Conservation (phyloP, 2,113 vertebrate genomes). For the Alexandromys fortis region DNA sequence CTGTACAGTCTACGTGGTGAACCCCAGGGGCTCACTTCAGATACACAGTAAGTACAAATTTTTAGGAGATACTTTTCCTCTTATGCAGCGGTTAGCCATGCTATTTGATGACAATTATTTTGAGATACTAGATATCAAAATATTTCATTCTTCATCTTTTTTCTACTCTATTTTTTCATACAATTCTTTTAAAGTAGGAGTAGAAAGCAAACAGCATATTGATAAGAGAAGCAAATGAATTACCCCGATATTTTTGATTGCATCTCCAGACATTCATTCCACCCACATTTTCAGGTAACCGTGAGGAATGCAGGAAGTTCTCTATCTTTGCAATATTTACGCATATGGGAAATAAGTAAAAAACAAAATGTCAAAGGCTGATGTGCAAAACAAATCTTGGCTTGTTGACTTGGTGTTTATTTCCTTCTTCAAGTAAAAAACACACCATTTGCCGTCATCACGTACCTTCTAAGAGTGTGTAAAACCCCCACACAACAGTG, state of each 20-base stretch:
- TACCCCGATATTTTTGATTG: neutral
- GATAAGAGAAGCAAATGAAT: neutral
- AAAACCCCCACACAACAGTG: neutral
- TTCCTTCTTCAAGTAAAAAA: neutral
- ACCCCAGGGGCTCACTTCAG: neutral
- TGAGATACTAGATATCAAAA: neutral
- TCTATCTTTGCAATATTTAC: neutral
- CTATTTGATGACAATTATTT: neutral
- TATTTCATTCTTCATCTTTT: neutral
- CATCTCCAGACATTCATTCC: neutral
- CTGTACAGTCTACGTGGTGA: fast-evolving
- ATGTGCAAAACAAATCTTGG: too few species aligned
- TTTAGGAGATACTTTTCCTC: neutral
- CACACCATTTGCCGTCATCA: too few species aligned
- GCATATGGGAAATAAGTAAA: too few species aligned
- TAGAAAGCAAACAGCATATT: neutral
- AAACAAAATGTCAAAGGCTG: too few species aligned
- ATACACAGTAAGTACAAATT: too few species aligned
- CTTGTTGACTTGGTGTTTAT: neutral
- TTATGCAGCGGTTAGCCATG: neutral
- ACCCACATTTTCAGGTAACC: neutral
- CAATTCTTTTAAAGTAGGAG: neutral
- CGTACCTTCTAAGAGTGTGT: neutral
- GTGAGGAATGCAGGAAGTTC: neutral
- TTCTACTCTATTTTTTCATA: neutral